A percentile compares a stretch with the other conserved stretches of the same genome.
These are phyloP conservation scores for Belgica antarctica DNA, from an alignment of 2,888 invertebrate genomes.

Conservation along the genomic window DNA sequence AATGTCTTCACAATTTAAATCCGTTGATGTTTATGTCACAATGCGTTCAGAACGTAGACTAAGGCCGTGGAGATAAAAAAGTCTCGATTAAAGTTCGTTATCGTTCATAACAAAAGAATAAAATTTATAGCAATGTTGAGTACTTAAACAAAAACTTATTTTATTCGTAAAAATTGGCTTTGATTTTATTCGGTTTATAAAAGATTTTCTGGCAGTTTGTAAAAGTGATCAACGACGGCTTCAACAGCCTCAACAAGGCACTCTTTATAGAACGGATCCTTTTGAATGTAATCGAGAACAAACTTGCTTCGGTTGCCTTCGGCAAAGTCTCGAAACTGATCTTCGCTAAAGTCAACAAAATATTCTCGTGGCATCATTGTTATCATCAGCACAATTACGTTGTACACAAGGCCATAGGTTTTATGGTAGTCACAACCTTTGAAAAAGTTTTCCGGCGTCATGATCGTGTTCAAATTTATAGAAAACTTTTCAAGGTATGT, in stretches of 20 bases:
- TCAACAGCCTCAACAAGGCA: conserved; percentile 15
- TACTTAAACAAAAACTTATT: too few relatives aligned
- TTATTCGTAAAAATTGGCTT: too few relatives aligned
- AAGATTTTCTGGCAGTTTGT: not conserved
- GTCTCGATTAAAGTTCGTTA: too few relatives aligned
- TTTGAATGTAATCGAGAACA: conserved; percentile 7
- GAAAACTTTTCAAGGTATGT: conserved; percentile 2
- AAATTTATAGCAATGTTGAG: too few relatives aligned
- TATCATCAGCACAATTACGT: conserved; percentile 1
- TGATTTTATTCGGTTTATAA: too few relatives aligned
- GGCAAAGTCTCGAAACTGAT: conserved; percentile 17
- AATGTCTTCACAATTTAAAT: too few relatives aligned
- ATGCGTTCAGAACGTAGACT: too few relatives aligned
- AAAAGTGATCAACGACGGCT: not conserved
- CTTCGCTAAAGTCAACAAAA: conserved; percentile 1
- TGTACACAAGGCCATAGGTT: conserved; percentile 21
- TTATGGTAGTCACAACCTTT: conserved; percentile 31
- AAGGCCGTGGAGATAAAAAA: too few relatives aligned
- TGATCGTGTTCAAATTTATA: not conserved
- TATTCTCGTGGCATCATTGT: conserved; percentile 8
- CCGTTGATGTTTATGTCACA: too few relatives aligned
- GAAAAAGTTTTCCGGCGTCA: not conserved
- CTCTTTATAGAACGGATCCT: not conserved
- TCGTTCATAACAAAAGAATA: too few relatives aligned
- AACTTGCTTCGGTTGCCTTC: conserved; percentile 19